Evolutionary conservation across 2,888 invertebrate genomes (phyloP).

Genomic region (Agrilus mali): DNA sequence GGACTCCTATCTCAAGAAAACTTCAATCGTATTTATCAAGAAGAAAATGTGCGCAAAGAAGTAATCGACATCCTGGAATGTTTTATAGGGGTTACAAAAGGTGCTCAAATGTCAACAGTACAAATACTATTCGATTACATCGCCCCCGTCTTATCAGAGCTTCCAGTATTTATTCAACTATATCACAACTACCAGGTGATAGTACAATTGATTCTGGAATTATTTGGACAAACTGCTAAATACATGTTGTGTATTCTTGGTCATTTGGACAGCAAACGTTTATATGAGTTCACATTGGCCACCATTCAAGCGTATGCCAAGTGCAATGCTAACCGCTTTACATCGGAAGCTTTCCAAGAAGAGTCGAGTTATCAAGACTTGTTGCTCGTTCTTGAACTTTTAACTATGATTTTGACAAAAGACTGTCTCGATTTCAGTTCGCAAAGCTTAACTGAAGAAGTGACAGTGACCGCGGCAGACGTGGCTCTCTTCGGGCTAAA

Average conservation of each 20-base stretch:
- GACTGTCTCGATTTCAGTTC: conserved; percentile 31
- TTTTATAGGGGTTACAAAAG: conserved; percentile 58
- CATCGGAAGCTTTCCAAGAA: conserved; percentile 50
- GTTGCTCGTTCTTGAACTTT: conserved; percentile 64
- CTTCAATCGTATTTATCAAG: conserved; percentile 41
- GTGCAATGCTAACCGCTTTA: conserved; percentile 50
- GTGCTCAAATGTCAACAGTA: conserved; percentile 38
- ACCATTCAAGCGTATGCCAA: conserved; percentile 58
- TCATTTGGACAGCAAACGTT: conserved; percentile 45
- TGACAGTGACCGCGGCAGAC: conserved; percentile 41
- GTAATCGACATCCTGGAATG: conserved; percentile 65
- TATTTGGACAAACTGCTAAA: conserved; percentile 60
- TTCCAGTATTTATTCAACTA: conserved; percentile 55
- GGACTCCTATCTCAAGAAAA: conserved; percentile 38
- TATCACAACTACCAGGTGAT: conserved; percentile 73
- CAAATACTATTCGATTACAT: conserved; percentile 42
- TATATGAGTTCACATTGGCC: conserved; percentile 55
- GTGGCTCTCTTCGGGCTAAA: conserved; percentile 57
- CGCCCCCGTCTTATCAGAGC: conserved; percentile 51
- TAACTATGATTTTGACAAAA: conserved; percentile 36
- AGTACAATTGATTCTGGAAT: conserved; percentile 59
- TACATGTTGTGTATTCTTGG: conserved; percentile 53
- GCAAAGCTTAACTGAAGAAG: conserved; percentile 19
- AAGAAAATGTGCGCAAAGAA: conserved; percentile 52
- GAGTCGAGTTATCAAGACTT: conserved; percentile 69